Base-by-base conservation (phyloP, 2,113 vertebrate species). In the Accipiter virgatus region DNA sequence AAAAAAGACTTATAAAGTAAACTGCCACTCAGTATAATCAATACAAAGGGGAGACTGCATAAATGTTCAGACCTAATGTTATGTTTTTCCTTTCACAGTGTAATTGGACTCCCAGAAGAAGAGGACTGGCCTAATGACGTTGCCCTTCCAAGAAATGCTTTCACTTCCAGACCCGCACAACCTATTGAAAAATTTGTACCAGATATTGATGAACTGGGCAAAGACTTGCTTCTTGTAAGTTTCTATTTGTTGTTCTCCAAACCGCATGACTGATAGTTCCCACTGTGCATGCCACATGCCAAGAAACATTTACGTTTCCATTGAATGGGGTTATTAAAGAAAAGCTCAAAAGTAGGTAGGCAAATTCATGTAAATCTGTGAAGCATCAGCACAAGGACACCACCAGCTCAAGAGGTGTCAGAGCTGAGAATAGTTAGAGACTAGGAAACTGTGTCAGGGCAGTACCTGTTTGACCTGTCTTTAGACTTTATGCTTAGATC, bases 121-220 rank as follows among this genome's bases (percentile, higher is more conserved):
- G 99, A 99, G 31, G 99, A 99, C 96, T 99, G 99, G 99, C 99
- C 99, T 59, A 98, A 98, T 95, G 99, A 99, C 1, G 99, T 99
- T 89, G 99, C 99, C 79, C 98, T 99, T 92, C 99, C 99, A 93
- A 99, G 99, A 97, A 99, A 99, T 97, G 99, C 99, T 96, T 99
- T 99, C 93, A 98, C 98, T 81, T 98, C 98, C 58, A 99, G 99
- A 93, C 98, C 98, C 1, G 98, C 99, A 40, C 98, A 99, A 63
- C 99, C 98, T 48, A 98, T 99, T 96, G 98, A 99, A 98, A 98
- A 99, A 96, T 97, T 99, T 91, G 99, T 99, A 91, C 98, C 99
- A 70, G 99, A 99, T 96, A 99, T 99, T 79, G 99, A 99, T 40
- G 99, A 99, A 74, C 98, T 98, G 83, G 99, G 99, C 96, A 99